Evolutionary conservation across 2,888 invertebrate genomes (phyloP).

Genomic region (Cosmia trapezina): DNA sequence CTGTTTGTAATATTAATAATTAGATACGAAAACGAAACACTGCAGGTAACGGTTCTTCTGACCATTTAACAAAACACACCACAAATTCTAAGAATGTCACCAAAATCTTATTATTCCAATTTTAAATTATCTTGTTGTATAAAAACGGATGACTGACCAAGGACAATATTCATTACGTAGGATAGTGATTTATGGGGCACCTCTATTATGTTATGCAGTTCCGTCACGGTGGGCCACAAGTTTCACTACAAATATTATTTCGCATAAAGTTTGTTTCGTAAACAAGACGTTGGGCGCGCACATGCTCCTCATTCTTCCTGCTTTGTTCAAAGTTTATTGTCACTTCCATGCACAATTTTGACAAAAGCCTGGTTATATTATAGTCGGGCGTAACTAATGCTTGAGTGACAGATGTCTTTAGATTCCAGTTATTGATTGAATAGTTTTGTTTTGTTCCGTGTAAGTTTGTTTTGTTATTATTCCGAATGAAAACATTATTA

Average conservation of each 20-base stretch:
- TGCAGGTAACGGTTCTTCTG: conserved; percentile 11
- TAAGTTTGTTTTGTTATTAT: conserved; percentile 38
- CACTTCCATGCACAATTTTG: conserved; percentile 51
- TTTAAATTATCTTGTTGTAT: conserved; percentile 43
- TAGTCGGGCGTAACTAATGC: conserved; percentile 74
- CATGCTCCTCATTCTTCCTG: conserved; percentile 68
- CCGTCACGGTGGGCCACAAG: conserved; percentile 84
- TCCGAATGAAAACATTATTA: conserved; percentile 15
- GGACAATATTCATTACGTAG: conserved; percentile 51
- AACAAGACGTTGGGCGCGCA: conserved; percentile 84
- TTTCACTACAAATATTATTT: conserved; percentile 76
- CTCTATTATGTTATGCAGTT: conserved; percentile 48
- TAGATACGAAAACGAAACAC: background rate
- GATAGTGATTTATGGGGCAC: conserved; percentile 61
- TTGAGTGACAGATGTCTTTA: conserved; percentile 77
- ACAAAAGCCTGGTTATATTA: conserved; percentile 75
- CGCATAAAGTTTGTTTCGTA: conserved; percentile 80
- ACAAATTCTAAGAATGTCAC: conserved; percentile 33
- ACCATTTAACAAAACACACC: conserved; percentile 22
- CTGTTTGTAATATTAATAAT: background rate
- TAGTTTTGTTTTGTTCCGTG: conserved; percentile 61
- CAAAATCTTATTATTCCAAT: conserved; percentile 39
- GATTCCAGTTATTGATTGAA: conserved; percentile 71
- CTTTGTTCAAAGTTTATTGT: conserved; percentile 69
- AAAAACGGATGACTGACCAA: conserved; percentile 52